phyloP scores from a whole-genome alignment of 23 tunicate species.

The Styela clava region DNA sequence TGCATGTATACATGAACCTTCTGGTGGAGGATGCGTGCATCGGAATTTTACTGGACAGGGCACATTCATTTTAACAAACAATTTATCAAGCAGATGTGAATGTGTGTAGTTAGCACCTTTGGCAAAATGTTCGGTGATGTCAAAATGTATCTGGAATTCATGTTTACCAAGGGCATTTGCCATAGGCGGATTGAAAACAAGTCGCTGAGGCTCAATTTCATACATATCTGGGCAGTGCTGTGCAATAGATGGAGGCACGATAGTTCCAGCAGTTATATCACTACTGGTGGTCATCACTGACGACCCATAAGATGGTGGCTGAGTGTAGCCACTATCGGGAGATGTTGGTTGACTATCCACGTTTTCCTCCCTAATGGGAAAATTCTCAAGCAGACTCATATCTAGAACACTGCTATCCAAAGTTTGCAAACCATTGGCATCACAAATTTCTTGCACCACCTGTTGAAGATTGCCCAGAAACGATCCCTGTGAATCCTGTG shows the following conservation, averaged over 20 bases:
- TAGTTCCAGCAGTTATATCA: not conserved
- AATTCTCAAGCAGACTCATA: not conserved
- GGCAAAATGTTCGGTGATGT: not conserved
- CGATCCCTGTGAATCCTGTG: not conserved
- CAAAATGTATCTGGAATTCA: conserved; percentile 23
- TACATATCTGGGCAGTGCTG: not conserved
- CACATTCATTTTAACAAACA: conserved; percentile 47
- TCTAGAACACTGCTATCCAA: not conserved
- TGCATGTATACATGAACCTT: conserved; percentile 28
- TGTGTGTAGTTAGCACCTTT: conserved; percentile 43
- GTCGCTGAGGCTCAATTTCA: conserved; percentile 1
- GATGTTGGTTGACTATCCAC: not conserved
- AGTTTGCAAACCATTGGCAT: not conserved
- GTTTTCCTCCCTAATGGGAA: not conserved
- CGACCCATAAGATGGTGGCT: not conserved
- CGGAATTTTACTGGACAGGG: conserved; percentile 41
- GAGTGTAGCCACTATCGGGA: not conserved
- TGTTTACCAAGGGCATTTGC: conserved; percentile 4
- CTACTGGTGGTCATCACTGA: not conserved
- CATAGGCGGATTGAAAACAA: not conserved
- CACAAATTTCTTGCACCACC: not conserved
- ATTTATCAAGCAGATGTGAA: conserved; percentile 22
- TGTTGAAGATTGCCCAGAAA: not conserved
- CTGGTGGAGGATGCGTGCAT: conserved; percentile 27
- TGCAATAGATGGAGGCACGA: not conserved